A percentile compares a stretch with the other conserved stretches of the same genome.
Conservation (phyloP, 2,888 invertebrate genomes). For the Bimastos eiseni region DNA sequence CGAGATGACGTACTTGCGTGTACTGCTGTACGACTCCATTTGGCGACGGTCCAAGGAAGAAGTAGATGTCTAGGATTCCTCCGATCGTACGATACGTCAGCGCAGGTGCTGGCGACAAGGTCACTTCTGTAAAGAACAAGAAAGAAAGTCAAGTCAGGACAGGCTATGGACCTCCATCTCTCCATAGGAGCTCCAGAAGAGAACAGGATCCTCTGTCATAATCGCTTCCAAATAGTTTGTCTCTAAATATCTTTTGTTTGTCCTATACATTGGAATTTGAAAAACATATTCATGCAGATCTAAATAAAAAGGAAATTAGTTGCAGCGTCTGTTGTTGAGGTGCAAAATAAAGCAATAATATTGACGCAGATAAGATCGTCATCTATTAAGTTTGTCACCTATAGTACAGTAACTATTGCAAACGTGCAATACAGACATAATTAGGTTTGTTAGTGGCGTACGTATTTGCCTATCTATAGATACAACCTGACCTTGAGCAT, state of each 20-base stretch:
- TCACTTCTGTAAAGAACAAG: slow-evolving; percentile 30
- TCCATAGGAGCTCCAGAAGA: background rate
- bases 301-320: background rate
- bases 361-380: background rate
- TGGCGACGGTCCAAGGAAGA: slow-evolving; percentile 78
- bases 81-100: slow-evolving; percentile 72
- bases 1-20: slow-evolving; percentile 47
- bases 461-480: background rate
- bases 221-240: no score
- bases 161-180: no score
- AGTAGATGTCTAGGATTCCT: slow-evolving; percentile 78
- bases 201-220: no score
- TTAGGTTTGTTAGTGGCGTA: background rate
- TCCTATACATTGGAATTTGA: background rate
- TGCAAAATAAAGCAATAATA: background rate
- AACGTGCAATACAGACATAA: background rate
- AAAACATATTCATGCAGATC: background rate
- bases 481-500: slow-evolving; percentile 67
- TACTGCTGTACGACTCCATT: slow-evolving; percentile 64
- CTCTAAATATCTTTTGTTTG: background rate
- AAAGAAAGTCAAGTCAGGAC: background rate
- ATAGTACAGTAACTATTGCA: background rate
- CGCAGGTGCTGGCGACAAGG: slow-evolving; percentile 31
- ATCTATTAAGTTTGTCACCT: background rate
- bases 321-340: background rate